These are phyloP conservation scores for Melipona bicolor DNA, from an alignment of 2,888 invertebrate genomes.

Conservation along the genomic window DNA sequence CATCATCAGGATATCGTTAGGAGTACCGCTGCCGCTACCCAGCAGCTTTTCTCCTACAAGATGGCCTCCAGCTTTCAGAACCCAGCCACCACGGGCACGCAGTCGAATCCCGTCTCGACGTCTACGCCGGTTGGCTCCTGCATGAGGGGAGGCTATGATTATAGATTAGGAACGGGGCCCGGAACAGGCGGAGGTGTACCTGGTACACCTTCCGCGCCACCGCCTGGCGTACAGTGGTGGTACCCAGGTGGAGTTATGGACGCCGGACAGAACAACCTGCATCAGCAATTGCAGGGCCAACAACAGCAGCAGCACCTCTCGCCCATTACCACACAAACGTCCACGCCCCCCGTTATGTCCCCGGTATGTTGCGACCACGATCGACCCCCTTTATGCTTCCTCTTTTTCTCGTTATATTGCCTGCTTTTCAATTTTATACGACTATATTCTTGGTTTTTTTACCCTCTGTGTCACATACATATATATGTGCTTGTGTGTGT, in stretches of 20 bases:
- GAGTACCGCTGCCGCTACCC: slow-evolving; percentile 87
- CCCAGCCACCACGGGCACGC: slow-evolving; percentile 88
- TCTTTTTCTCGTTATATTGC: slow-evolving; percentile 51
- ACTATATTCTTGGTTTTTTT: neutral
- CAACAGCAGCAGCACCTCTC: slow-evolving; percentile 83
- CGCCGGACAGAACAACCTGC: slow-evolving; percentile 86
- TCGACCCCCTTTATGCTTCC: slow-evolving; percentile 60
- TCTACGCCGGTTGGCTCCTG: slow-evolving; percentile 86
- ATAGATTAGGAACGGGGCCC: slow-evolving; percentile 88
- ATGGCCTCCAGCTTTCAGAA: slow-evolving; percentile 93
- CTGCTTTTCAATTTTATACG: slow-evolving; percentile 42
- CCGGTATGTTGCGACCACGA: slow-evolving; percentile 79
- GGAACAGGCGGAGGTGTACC: slow-evolving; percentile 83
- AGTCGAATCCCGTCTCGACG: slow-evolving; percentile 87
- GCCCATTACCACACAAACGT: slow-evolving; percentile 82
- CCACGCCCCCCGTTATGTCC: slow-evolving; percentile 82
- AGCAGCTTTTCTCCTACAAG: slow-evolving; percentile 93
- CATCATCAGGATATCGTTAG: slow-evolving; percentile 86
- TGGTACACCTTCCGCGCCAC: slow-evolving; percentile 83
- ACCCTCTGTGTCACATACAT: neutral
- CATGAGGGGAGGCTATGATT: slow-evolving; percentile 87
- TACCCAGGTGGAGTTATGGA: slow-evolving; percentile 89
- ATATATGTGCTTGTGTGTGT: neutral
- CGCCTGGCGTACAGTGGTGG: slow-evolving; percentile 89
- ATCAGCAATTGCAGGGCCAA: slow-evolving; percentile 84